These are phyloP conservation scores for Drosophila triauraria DNA, from an alignment of 1,140 invertebrate genomes.

Conservation along the genomic window DNA sequence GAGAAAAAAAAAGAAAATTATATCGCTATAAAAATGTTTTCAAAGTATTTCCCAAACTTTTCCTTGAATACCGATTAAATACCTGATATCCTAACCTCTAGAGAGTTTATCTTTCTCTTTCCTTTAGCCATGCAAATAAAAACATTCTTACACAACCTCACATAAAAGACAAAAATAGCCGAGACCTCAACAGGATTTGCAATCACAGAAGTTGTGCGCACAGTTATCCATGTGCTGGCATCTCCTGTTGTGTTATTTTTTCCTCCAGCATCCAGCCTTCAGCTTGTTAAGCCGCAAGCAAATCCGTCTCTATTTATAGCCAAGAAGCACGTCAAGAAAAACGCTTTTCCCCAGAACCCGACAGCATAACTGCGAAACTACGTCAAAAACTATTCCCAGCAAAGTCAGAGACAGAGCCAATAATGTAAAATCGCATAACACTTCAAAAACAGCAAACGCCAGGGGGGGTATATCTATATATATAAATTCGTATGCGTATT, in stretches of 20 bases:
- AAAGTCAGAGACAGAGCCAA: slow-evolving; percentile 63
- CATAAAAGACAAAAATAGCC: slow-evolving; percentile 13
- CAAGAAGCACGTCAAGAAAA: slow-evolving; percentile 38
- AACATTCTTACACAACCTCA: slow-evolving; percentile 5
- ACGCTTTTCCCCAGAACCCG: slow-evolving; percentile 30
- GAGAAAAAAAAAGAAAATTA: too few relatives aligned
- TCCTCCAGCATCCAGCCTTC: slow-evolving; percentile 5
- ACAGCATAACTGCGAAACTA: slow-evolving; percentile 36
- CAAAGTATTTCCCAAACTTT: not conserved
- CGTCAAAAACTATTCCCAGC: slow-evolving; percentile 45
- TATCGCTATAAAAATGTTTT: too few relatives aligned
- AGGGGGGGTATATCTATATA: slow-evolving; percentile 13
- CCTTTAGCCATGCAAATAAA: not conserved
- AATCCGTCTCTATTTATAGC: slow-evolving; percentile 47
- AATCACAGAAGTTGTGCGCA: slow-evolving; percentile 18
- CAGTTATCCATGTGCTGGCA: slow-evolving; percentile 25
- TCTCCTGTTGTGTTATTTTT: slow-evolving; percentile 11
- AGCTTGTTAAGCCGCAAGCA: slow-evolving; percentile 36
- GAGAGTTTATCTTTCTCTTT: too few relatives aligned
- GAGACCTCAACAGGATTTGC: slow-evolving; percentile 29
- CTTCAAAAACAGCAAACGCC: slow-evolving; percentile 59
- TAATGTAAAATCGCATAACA: slow-evolving; percentile 81
- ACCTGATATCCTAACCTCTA: too few relatives aligned
- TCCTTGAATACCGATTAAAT: not conserved
- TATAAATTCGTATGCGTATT: not conserved